Conservation (phyloP, 2,113 vertebrate species). For the Ifrita kowaldi region DNA sequence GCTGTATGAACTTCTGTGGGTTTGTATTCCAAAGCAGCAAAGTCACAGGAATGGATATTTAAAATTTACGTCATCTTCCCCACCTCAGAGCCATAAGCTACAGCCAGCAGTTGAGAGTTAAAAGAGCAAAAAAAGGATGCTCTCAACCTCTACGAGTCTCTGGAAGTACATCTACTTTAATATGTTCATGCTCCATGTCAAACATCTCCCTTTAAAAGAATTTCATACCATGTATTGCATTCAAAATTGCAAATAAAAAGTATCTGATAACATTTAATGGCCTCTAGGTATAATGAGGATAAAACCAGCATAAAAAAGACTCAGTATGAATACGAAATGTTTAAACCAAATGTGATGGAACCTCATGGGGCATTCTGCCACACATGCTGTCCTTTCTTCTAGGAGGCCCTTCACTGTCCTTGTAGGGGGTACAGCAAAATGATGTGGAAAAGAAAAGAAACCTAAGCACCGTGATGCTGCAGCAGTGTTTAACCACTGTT, state of each 20-base stretch:
- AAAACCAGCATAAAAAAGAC: constrained; percentile 48
- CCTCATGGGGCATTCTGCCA: not conserved
- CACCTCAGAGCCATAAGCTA: not conserved
- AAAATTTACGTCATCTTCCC: not conserved
- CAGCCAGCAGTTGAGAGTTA: not conserved
- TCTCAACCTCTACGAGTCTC: not conserved
- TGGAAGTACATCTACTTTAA: not conserved
- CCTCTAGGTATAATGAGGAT: constrained; percentile 59
- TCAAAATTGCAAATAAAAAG: constrained; percentile 25
- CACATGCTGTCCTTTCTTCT: constrained; percentile 34
- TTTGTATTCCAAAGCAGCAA: not conserved
- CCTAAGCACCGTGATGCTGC: not conserved
- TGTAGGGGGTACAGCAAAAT: not conserved
- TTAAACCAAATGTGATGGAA: constrained; percentile 22
- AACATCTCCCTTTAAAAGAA: not conserved
- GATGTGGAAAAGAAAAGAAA: not conserved
- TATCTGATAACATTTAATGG: constrained; percentile 33
- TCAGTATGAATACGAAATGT: not conserved
- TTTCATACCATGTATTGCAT: not conserved
- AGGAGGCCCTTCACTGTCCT: constrained; percentile 32
- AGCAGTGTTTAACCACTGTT: not conserved
- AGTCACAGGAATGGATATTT: not conserved
- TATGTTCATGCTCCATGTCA: constrained; percentile 12
- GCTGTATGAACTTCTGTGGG: not conserved
- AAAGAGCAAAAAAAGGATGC: not conserved